Evolutionary conservation across 1,140 invertebrate genomes (phyloP), one percentile per base, ranked within the genome.

Genomic region (Acromyrmex charruanus): DNA sequence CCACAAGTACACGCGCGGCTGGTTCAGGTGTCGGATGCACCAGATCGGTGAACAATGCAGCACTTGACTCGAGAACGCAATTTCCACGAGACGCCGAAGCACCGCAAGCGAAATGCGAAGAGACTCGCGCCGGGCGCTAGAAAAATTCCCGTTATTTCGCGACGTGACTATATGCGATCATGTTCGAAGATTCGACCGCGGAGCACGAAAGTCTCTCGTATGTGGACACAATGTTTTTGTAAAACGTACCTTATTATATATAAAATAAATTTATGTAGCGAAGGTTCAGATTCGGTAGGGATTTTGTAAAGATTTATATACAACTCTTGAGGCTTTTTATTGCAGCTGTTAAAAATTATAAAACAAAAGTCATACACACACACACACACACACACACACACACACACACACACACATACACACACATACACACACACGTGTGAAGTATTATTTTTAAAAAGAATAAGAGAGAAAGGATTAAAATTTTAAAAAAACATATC

Each of bases 21-120:
- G 79, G 85, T 89, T 90, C 59, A 51, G 71, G 44, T 61, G 80
- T 77, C 85, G 79, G 79, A 61, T 53, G 86, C 86, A 81, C 63
- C 68, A 53, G 81, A 65, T 84, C 14, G 55, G 21, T 44, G 66
- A 69, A 87, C 61, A 89, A 89, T 80, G 55, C 25, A 59, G 31
- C 77, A 59, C 51, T 69, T 31, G 72, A 86, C 87, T 88, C 87
- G 82, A 86, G 75, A 51, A 80, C 69, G 82, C 69, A 49, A 74
- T 87, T 61, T 66, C 53, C 65, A 85, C 71, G 58, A n/a, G 53
- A 18, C 35, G 66, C 9, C 59, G 44, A 35, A 21, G 53, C n/a
- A 61, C 7, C 18, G 21, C 74, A 18, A 59, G 31, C 28, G 74
- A 88, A 85, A 85, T 72, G 39, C 51, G 18, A 51, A 74, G 21